Evolutionary conservation across 2,888 invertebrate genomes (phyloP).

Genomic region (Ametastegia equiseti): DNA sequence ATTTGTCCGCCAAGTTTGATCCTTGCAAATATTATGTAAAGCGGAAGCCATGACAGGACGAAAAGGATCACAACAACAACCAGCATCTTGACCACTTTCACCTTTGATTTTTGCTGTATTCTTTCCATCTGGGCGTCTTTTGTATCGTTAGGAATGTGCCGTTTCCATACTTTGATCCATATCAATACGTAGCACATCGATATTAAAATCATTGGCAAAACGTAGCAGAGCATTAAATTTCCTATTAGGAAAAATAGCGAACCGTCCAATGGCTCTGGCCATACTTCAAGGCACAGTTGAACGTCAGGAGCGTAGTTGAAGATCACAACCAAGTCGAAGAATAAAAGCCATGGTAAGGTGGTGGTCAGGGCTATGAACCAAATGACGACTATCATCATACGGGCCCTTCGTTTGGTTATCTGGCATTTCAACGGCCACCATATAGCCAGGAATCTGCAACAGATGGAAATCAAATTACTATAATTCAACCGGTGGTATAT

Average conservation of each 20-base stretch:
- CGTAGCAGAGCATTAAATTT: slow-evolving; percentile 93
- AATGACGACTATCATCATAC: slow-evolving; percentile 92
- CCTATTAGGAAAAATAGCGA: slow-evolving; percentile 92
- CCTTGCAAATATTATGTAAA: slow-evolving; percentile 92
- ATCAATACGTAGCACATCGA: slow-evolving; percentile 95
- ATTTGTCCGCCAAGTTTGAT: slow-evolving; percentile 88
- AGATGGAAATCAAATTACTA: slow-evolving; percentile 57
- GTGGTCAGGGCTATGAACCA: slow-evolving; percentile 92
- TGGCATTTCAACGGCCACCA: slow-evolving; percentile 96
- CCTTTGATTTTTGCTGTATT: slow-evolving; percentile 96
- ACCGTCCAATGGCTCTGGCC: slow-evolving; percentile 91
- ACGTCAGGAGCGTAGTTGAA: slow-evolving; percentile 87
- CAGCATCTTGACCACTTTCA: slow-evolving; percentile 96
- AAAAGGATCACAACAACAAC: slow-evolving; percentile 95
- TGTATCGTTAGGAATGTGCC: slow-evolving; percentile 93
- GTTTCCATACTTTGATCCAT: slow-evolving; percentile 92
- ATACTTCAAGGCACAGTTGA: slow-evolving; percentile 88
- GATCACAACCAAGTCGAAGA: slow-evolving; percentile 88
- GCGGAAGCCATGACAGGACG: slow-evolving; percentile 94
- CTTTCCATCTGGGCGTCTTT: slow-evolving; percentile 94
- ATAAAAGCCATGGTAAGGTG: slow-evolving; percentile 94
- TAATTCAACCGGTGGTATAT: not conserved
- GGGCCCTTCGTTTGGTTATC: slow-evolving; percentile 92
- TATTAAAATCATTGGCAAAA: slow-evolving; percentile 93
- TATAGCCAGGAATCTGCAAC: slow-evolving; percentile 94